Percentiles rank a stretch among this genome's conserved stretches.
Evolutionary conservation across 2,113 vertebrate genomes (phyloP).

Genomic region (Mormyrus lacerda): DNA sequence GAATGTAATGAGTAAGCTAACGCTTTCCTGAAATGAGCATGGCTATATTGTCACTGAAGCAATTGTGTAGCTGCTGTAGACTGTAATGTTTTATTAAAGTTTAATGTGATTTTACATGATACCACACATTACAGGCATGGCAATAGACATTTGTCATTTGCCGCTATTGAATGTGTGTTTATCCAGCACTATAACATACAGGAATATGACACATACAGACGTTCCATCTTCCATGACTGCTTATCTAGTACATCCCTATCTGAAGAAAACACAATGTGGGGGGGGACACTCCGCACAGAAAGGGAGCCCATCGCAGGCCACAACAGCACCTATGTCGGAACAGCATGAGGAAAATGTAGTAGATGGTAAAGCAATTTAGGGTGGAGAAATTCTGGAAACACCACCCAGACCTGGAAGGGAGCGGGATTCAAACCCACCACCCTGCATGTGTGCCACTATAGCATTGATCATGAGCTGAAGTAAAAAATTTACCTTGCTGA

Average conservation of each 20-base stretch:
- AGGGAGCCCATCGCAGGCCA: not conserved
- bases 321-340: not conserved
- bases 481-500: not conserved
- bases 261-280: not conserved
- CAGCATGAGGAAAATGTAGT: not conserved
- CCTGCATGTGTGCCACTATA: not conserved
- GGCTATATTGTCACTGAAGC: not conserved
- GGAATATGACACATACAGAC: not conserved
- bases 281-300: not conserved
- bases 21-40: not conserved
- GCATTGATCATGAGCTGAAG: not conserved
- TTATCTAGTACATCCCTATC: not conserved
- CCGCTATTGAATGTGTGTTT: not conserved
- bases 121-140: not conserved
- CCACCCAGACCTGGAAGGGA: not conserved
- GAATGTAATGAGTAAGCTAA: not conserved
- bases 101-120: constrained; percentile 7
- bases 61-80: not conserved
- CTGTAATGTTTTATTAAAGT: not conserved
- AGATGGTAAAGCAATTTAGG: not conserved
- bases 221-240: not conserved
- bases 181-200: not conserved
- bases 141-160: not conserved
- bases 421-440: not conserved
- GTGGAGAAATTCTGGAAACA: not conserved